Base-by-base conservation (phyloP, 1,140 invertebrate genomes). In the Drosophila lowei region DNA sequence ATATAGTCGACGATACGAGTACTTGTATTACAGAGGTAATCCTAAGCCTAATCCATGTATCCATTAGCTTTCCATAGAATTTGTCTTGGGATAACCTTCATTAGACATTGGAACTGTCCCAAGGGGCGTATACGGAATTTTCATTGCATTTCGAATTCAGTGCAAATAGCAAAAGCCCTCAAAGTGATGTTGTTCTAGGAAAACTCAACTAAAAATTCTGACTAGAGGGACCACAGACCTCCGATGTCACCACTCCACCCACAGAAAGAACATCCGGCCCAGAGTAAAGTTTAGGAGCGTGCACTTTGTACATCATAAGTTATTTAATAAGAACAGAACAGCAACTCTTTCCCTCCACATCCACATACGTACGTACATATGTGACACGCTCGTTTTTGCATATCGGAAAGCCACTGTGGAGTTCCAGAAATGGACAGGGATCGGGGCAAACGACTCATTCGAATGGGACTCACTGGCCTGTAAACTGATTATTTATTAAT, bases 401-500 rank as follows among this genome's bases (percentile, higher is more conserved):
- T 42, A 42, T 58, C 54, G 48, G 3, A n/a, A 13, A 15, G 38
- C 15, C 23, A 67, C 23, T 47, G 18, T 25, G 66, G 77, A 72
- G 77, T 86, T 80, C 80, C 81, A 80, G 80, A 79, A 73, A 77
- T 77, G 70, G 68, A 65, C 57, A 61, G 30, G 47, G 21, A 38
- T 57, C 49, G 47, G 47, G 25, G 42, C 43, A 48, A 68, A 76
- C 23, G 5, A 72, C 79, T 64, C 50, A 80, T 66, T 41, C 47
- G 72, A 73, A 83, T 67, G 43, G 60, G 46, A 38, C 2, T 52
- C 48, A 49, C 34, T 15, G 63, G 11, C 15, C 50, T 49, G 72
- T 62, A 57, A 65, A 38, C 72, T 57, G 66, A 73, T 84, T 86
- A 64, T 80, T 84, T 80, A 84, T 84, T 84, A 71, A 84, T 70